Conservation (phyloP, 2,797 vertebrate species). For the Pelobates cultripes region DNA sequence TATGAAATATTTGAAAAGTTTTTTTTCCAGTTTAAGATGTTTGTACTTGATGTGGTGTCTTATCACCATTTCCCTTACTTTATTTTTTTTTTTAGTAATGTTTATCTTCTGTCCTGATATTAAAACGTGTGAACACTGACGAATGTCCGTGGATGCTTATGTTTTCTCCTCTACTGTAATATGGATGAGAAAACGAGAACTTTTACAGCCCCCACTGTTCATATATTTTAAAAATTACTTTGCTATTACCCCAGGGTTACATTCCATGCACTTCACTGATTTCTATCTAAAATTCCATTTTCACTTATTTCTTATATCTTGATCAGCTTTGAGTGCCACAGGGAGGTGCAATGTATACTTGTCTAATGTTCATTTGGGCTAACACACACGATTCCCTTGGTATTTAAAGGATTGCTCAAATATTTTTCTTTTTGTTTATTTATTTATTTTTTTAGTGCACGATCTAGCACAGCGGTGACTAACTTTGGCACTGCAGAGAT, state of each 20-base stretch:
- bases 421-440: no score
- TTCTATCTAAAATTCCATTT: constrained; percentile 54
- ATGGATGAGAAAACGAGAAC: constrained; percentile 21
- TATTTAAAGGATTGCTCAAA: no score
- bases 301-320: constrained; percentile 35
- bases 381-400: neutral
- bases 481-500: no score
- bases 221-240: constrained; percentile 35
- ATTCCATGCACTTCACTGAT: constrained; percentile 49
- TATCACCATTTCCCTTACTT: neutral
- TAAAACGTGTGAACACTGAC: constrained; percentile 9
- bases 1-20: no score
- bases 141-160: constrained; percentile 32
- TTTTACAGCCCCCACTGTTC: constrained; percentile 13
- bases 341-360: neutral
- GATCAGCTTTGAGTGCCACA: neutral
- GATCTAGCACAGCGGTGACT: no score
- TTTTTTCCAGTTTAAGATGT: no score
- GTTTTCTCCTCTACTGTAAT: constrained; percentile 28
- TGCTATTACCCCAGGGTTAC: constrained; percentile 50
- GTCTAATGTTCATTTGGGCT: neutral
- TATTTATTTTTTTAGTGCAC: no score
- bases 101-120: constrained; percentile 8
- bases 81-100: neutral
- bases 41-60: no score